Base-by-base conservation (phyloP, 2,797 vertebrate genomes). In the Peromyscus melanophrys region DNA sequence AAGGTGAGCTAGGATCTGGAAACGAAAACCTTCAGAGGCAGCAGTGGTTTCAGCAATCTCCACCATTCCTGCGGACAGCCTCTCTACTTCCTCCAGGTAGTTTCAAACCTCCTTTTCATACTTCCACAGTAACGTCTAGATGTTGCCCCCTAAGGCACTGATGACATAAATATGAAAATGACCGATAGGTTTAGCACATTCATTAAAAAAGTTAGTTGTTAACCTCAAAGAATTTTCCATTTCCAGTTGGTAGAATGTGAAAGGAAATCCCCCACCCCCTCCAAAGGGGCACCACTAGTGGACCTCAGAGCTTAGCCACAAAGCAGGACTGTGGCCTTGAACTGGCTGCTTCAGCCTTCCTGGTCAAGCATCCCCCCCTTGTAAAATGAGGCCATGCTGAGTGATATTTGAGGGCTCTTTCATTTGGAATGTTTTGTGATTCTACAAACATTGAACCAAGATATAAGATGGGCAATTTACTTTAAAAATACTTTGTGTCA, bases 151-250 rank as follows among this genome's bases (percentile, higher is more conserved):
- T 93, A 78, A 88, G 94, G 87, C 57, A 90, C 73, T 75, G 89
- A 84, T 49, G 77, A 86, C 34, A 94, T 95, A 90, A 94, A 95
- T 82, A 95, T 57, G 83, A 75, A 40, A 96, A 97, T 92, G 55
- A 88, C 80, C 65, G 37, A 80, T 40, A 52, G 81, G 52, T 82
- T 97, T 96, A 95, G 29, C 27, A 73, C 34, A 77, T 97, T 92
- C 31, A 29, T 73, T 29, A 85, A 92, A 87, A 67, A 76, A 71
- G 34, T 37, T 96, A 87, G 55, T 67, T 88, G 59, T 95, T 95
- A 90, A 96, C 90, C n/a, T 96, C 87, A 93, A 97, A 88, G 61
- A 96, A 89, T 94, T 97, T 95, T 75, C 34, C 88, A 6, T 76
- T 80, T 90, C 61, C 27, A 57, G 34, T 57, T 19, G 14, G 61